Evolutionary conservation across 2,797 vertebrate species (phyloP), one percentile per base, ranked within the genome.

Genomic region (Hydrolagus colliei): DNA sequence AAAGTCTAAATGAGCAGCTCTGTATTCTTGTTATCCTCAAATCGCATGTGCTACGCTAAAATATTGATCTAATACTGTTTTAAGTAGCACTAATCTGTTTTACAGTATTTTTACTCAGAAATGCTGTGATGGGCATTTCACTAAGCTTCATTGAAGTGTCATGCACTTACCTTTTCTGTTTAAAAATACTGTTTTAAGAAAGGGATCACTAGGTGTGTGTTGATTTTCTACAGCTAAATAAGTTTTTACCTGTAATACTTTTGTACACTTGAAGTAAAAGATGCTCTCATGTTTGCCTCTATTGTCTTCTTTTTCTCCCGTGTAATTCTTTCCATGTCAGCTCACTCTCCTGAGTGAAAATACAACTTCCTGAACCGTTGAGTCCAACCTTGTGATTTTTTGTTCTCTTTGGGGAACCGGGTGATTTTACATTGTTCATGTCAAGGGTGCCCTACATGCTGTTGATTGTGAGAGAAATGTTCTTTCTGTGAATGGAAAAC

Each of bases 1-100:
- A 84, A 18, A 52, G 20, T 84, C 67, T 84, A 68, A 84, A 71
- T 84, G 79, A 52, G 68, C 35, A 67, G 79, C 8, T 32, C 68
- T 84, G 71, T 71, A 63, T 84, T 84, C 35, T 16, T 67, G 12
- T 84, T n/a, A 41, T 71, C 22, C 16, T 52, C 65, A 84, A 84
- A 84, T 67, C 65, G 68, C 62, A 35, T 82, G 67, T 84, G 20
- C 79, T 84, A 67, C 65, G 20, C 65, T 20, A 32, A 41, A 18
- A 6, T 71, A 20, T n/a, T 27, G 62, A 32, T 22, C 12, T 68
- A 18, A 4, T 18, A 52, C 18, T 71, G 63, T 52, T 84, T 84
- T 41, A 2, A 35, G 16, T n/a, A 27, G 13, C 32, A 35, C 32
- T 35, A 74, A 41, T 13, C 73, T 74, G 2, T 72, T 8, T 72